Base-by-base conservation (phyloP, 2,113 vertebrate species). In the Nibea coibor region DNA sequence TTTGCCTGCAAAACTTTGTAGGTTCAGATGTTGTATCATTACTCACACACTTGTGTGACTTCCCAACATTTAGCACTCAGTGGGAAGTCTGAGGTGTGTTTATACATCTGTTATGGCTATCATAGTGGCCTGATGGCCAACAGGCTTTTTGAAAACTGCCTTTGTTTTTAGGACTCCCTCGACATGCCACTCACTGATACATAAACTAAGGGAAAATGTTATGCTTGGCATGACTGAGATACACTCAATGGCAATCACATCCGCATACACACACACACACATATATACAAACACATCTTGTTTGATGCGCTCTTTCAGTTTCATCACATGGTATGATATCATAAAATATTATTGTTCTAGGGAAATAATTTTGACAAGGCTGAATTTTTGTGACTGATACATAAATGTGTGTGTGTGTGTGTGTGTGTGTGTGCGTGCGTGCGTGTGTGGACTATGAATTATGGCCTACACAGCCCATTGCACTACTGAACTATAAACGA, bases 21-120 rank as follows among this genome's bases (percentile, higher is more conserved):
- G 80, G 31, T 77, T 75, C 57, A 70, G 35, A 87, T 78, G 66
- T 76, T 62, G 53, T 59, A n/a, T 80, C 75, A 43, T 72, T 80
- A 48, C 72, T 80, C 73, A 77, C 59, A 43, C 20, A 14, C 68
- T 31, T 26, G 76, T 74, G 76, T 70, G 68, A 65, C 77, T 72
- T 81, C 10, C 31, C 72, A 80, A 67, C 82, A 80, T 82, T 83
- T 80, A 84, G 67, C 83, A 72, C 88, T 84, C 89, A 70, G 79
- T 72, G 59, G 84, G 88, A 82, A 54, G 73, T 75, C 72, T 12
- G 42, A 73, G 48, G 69, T 82, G 75, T 88, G 74, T 85, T 89
- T 81, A 74, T 67, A 89, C 89, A 88, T 92, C 86, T 92, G 87
- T 63, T 82, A 69, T 59, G 65, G 56, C 84, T 82, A 91, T 87